Evolutionary conservation across 2,888 invertebrate species (phyloP).

Genomic region (Callosobruchus maculatus): DNA sequence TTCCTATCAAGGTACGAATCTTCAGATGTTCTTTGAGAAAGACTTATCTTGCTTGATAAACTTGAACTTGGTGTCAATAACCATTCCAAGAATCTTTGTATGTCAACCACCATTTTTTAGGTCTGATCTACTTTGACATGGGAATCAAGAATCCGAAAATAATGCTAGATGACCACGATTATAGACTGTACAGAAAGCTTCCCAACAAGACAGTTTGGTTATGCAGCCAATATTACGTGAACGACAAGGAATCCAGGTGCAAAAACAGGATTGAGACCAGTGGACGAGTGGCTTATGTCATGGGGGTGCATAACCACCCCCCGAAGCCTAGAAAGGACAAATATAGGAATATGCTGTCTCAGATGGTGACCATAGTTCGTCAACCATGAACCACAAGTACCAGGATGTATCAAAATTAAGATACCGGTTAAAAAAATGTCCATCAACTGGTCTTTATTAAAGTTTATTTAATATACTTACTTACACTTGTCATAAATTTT

Average conservation of each 20-base stretch:
- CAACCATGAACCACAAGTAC: conserved; percentile 1
- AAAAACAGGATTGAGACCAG: conserved; percentile 30
- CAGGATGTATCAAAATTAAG: too few relatives aligned
- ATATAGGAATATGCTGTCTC: conserved; percentile 29
- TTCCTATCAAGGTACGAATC: too few relatives aligned
- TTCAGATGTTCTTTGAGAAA: too few relatives aligned
- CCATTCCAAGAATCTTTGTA: too few relatives aligned
- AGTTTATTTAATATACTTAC: too few relatives aligned
- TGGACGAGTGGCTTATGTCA: conserved; percentile 25
- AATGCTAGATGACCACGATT: conserved; percentile 26
- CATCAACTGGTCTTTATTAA: too few relatives aligned
- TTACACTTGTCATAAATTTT: too few relatives aligned
- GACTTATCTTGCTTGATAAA: too few relatives aligned
- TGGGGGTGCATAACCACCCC: conserved; percentile 30
- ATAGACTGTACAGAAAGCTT: conserved; percentile 22
- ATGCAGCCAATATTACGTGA: conserved; percentile 24
- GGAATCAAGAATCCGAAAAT: conserved; percentile 31
- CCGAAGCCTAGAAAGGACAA: conserved; percentile 22
- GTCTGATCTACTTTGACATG: conserved; percentile 25
- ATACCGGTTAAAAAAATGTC: too few relatives aligned
- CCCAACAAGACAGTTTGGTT: conserved; percentile 26
- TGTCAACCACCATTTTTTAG: conserved; percentile 13
- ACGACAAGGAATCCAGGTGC: conserved; percentile 21
- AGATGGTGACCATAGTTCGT: conserved; percentile 27
- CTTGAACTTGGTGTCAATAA: too few relatives aligned